Conservation (phyloP, 1,140 invertebrate genomes). For the Leptonema lineaticorne region DNA sequence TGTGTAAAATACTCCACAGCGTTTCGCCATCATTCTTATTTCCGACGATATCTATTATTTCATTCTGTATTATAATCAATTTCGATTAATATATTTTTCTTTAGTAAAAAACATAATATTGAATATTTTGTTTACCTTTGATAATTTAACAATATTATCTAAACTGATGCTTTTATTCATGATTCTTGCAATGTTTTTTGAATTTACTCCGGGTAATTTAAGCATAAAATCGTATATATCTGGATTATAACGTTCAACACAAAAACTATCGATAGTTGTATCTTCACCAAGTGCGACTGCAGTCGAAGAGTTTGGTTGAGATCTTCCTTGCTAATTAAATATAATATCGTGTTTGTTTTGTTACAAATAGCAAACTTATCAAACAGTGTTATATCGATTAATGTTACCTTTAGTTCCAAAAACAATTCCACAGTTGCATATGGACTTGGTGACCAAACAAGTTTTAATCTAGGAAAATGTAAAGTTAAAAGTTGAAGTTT, state of each 20-base stretch:
- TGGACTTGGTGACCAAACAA: conserved; percentile 95
- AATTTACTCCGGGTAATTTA: conserved; percentile 87
- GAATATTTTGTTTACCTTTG: conserved; percentile 49
- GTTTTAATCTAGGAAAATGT: conserved; percentile 88
- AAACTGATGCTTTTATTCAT: conserved; percentile 78
- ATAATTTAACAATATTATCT: conserved; percentile 62
- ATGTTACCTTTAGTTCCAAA: conserved; percentile 75
- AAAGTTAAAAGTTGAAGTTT: conserved; percentile 90
- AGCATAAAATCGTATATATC: conserved; percentile 82
- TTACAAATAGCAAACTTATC: background rate
- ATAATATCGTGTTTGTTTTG: background rate
- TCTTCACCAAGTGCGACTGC: conserved; percentile 69
- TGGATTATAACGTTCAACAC: conserved; percentile 72
- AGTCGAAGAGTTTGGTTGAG: conserved; percentile 71
- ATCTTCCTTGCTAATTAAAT: conserved; percentile 64
- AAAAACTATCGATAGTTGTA: conserved; percentile 59
- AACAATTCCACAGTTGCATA: conserved; percentile 95
- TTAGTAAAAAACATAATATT: background rate
- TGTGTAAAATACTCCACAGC: conserved; percentile 64
- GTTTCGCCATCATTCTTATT: conserved; percentile 64
- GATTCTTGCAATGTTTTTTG: conserved; percentile 79
- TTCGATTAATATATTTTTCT: background rate
- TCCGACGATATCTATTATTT: conserved; percentile 66
- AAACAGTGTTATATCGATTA: background rate
- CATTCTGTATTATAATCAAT: conserved; percentile 51